phyloP scores from a whole-genome alignment of 2,888 invertebrate species.

The Eilema griseolum region DNA sequence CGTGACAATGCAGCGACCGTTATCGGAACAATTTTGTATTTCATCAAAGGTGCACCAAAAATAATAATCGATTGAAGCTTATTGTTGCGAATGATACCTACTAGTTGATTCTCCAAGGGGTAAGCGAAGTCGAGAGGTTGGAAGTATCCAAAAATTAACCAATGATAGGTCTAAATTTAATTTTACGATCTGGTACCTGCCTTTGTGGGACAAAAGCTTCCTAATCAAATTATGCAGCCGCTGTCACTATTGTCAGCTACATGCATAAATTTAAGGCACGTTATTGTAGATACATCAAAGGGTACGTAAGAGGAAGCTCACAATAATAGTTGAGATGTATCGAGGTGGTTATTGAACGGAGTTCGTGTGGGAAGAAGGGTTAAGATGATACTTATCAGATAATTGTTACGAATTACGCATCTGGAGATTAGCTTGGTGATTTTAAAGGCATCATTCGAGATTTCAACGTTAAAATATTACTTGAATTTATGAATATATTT shows the following conservation, averaged over 20 bases:
- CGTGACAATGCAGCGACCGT: slow-evolving; percentile 83
- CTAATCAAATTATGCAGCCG: slow-evolving; percentile 87
- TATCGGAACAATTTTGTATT: slow-evolving; percentile 82
- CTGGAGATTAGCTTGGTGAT: slow-evolving; percentile 62
- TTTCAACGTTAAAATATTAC: slow-evolving; percentile 39
- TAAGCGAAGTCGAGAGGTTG: slow-evolving; percentile 72
- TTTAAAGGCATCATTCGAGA: slow-evolving; percentile 31
- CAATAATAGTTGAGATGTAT: slow-evolving; percentile 77
- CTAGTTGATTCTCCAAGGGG: slow-evolving; percentile 57
- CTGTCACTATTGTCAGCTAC: slow-evolving; percentile 79
- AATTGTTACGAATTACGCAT: slow-evolving; percentile 84
- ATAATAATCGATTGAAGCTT: slow-evolving; percentile 84
- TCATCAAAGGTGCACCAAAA: slow-evolving; percentile 83
- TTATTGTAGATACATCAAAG: slow-evolving; percentile 79
- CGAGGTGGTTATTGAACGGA: slow-evolving; percentile 77
- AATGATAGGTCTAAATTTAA: slow-evolving; percentile 86
- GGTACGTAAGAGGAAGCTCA: slow-evolving; percentile 73
- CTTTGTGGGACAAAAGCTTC: slow-evolving; percentile 77
- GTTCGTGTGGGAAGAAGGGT: slow-evolving; percentile 85
- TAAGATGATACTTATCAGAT: slow-evolving; percentile 83
- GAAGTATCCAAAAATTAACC: slow-evolving; percentile 85
- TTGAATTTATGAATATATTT: slow-evolving; percentile 33
- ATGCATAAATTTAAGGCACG: slow-evolving; percentile 84
- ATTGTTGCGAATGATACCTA: slow-evolving; percentile 81
- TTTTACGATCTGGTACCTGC: slow-evolving; percentile 86